Conservation (phyloP, 2,888 invertebrate species). For the Pterostichus niger region DNA sequence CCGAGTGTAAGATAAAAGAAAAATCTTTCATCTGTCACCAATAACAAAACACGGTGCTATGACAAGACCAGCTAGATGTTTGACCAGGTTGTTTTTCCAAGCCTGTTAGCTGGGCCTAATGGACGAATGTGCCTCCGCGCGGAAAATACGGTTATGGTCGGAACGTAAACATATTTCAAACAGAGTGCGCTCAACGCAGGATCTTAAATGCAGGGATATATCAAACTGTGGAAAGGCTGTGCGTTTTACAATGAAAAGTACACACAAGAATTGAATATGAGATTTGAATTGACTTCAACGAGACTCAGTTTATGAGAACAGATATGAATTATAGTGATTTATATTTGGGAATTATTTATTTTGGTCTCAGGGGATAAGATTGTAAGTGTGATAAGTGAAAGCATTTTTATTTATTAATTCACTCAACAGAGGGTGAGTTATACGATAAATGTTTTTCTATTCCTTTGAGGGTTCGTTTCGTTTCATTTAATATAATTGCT, state of each 20-base stretch:
- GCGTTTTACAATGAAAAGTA: slow-evolving; percentile 55
- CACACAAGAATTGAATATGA: background rate
- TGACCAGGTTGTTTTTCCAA: slow-evolving; percentile 34
- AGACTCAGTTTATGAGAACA: too few relatives aligned
- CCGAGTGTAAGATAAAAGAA: slow-evolving; percentile 4
- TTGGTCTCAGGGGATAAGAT: too few relatives aligned
- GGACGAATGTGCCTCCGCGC: slow-evolving; percentile 44
- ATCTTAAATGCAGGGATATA: slow-evolving; percentile 50
- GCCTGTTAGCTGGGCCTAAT: slow-evolving; percentile 45
- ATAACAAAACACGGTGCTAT: slow-evolving; percentile 7
- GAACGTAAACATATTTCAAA: slow-evolving; percentile 58
- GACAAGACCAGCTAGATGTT: slow-evolving; percentile 6
- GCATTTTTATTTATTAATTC: too few relatives aligned
- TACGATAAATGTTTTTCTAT: too few relatives aligned
- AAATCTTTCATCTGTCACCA: slow-evolving; percentile 50
- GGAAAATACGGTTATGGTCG: slow-evolving; percentile 59
- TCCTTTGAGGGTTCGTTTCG: too few relatives aligned
- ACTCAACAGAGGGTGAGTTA: too few relatives aligned
- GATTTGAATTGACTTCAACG: too few relatives aligned
- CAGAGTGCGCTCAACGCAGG: slow-evolving; percentile 29
- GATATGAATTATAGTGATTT: too few relatives aligned
- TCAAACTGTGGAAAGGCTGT: slow-evolving; percentile 28
- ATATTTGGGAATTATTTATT: too few relatives aligned
- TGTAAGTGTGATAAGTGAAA: too few relatives aligned
- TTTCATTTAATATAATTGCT: background rate